A percentile compares a stretch with the other conserved stretches of the same genome.
These are phyloP conservation scores for Petrocephalus schoutedeni DNA, from an alignment of 2,797 vertebrate genomes.

Conservation along the genomic window DNA sequence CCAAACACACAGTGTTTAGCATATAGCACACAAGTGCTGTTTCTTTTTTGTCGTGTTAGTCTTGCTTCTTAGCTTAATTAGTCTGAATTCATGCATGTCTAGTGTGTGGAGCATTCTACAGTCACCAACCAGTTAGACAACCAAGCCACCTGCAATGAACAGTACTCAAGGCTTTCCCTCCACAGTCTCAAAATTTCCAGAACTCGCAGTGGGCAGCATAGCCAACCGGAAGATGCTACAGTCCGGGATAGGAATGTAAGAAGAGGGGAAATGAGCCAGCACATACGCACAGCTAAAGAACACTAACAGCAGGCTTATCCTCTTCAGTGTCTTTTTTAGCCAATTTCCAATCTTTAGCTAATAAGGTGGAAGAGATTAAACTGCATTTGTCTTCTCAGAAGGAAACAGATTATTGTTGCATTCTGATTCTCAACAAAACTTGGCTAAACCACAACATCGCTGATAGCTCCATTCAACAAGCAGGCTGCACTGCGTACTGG, in stretches of 20 bases:
- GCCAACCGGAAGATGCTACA: background rate
- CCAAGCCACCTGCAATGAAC: background rate
- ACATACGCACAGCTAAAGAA: background rate
- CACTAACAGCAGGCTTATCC: background rate
- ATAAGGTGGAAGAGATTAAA: background rate
- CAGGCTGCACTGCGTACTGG: too few species aligned
- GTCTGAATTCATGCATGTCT: background rate
- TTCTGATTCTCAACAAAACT: too few species aligned
- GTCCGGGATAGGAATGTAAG: background rate
- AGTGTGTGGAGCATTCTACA: background rate
- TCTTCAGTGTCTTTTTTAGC: background rate
- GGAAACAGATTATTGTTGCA: background rate
- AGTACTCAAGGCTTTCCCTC: background rate
- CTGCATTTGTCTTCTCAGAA: background rate
- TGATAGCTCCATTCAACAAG: too few species aligned
- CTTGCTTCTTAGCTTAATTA: background rate
- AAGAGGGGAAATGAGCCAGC: background rate
- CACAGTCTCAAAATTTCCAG: background rate
- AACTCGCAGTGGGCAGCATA: background rate
- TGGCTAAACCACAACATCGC: too few species aligned
- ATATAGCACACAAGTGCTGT: background rate
- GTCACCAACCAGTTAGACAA: background rate
- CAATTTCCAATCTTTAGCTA: background rate
- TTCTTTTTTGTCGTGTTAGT: too few species aligned
- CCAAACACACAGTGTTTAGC: background rate